Conservation (phyloP, 2,113 vertebrate genomes). For the Bostrychus sinensis region DNA sequence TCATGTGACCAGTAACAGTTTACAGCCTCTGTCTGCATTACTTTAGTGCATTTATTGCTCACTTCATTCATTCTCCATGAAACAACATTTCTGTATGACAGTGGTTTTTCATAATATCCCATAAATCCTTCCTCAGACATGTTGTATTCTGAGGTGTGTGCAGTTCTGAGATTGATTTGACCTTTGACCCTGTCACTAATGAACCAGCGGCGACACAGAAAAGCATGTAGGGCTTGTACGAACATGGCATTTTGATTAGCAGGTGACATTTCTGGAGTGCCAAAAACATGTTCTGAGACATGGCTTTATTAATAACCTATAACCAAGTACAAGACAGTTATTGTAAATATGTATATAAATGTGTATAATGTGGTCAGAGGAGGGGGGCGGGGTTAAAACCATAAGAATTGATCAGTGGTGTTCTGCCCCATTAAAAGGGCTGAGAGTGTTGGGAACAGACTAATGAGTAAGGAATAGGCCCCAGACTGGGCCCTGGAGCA, state of each 20-base stretch:
- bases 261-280: background rate
- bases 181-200: conserved; percentile 13
- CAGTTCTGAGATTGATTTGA: conserved; percentile 13
- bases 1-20: too few species aligned
- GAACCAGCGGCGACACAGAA: conserved; percentile 15
- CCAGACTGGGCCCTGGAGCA: conserved; percentile 7
- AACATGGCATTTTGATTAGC: conserved; percentile 26
- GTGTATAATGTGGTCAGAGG: background rate
- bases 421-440: conserved; percentile 46
- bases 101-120: background rate
- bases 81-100: too few species aligned
- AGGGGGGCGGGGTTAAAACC: background rate
- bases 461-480: background rate
- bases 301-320: background rate
- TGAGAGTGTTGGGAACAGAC: conserved; percentile 33
- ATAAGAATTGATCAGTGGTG: conserved; percentile 39
- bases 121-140: background rate
- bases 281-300: background rate
- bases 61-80: too few species aligned
- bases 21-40: too few species aligned
- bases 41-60: too few species aligned
- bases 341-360: background rate
- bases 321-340: background rate
- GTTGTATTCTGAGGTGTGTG: background rate
- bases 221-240: background rate